Evolutionary conservation across 2,888 invertebrate species (phyloP).

Genomic region (Conops quadrifasciatus): DNA sequence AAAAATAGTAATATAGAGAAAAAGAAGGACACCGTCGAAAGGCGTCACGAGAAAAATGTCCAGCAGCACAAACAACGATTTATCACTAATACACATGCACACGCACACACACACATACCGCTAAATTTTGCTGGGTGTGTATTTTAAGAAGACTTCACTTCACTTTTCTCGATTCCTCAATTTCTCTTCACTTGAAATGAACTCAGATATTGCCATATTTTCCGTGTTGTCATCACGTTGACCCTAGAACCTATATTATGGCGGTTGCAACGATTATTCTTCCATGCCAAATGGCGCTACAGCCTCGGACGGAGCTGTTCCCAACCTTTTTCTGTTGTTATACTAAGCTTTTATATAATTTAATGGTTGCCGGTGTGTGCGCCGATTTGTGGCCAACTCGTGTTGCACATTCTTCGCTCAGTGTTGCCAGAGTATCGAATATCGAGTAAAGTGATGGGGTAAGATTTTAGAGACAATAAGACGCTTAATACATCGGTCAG

Average conservation of each 20-base stretch:
- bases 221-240: conserved; percentile 8
- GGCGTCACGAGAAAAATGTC: neutral
- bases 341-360: no score
- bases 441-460: neutral
- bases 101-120: no score
- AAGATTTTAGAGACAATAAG: conserved; percentile 1
- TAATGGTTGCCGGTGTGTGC: no score
- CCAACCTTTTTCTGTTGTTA: no score
- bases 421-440: conserved; percentile 2
- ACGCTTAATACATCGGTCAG: neutral
- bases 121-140: no score
- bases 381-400: no score
- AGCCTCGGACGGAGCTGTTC: no score
- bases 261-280: no score
- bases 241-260: no score
- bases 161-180: neutral
- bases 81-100: neutral
- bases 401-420: neutral
- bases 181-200: neutral
- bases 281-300: no score
- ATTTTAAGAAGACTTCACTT: neutral
- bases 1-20: neutral
- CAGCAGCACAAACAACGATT: neutral
- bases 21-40: neutral
- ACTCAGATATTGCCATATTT: conserved; percentile 16